A percentile compares a stretch with the other conserved stretches of the same genome.
Evolutionary conservation across 2,113 vertebrate genomes (phyloP).

Genomic region (Thymallus thymallus): DNA sequence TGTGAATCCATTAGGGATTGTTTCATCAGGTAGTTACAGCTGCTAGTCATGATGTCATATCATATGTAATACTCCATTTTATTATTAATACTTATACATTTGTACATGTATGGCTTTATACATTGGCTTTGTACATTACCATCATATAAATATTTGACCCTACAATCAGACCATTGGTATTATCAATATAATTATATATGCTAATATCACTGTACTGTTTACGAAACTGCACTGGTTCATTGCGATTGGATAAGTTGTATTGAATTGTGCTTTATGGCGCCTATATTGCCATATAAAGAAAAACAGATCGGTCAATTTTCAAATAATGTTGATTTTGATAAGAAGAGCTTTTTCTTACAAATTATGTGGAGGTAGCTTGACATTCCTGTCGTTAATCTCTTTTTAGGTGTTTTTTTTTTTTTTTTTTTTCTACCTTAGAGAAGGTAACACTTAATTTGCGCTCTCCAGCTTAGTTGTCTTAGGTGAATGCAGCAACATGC

Average conservation of each 20-base stretch:
- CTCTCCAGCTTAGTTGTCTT: constrained; percentile 12
- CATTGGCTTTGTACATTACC: neutral
- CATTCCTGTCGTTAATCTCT: constrained; percentile 30
- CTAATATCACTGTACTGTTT: neutral
- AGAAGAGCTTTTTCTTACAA: neutral
- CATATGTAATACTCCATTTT: constrained; percentile 12
- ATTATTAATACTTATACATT: neutral
- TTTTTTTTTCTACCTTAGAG: neutral
- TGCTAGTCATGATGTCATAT: constrained; percentile 42
- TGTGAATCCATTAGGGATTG: constrained; percentile 10
- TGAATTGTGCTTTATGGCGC: neutral
- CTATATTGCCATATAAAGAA: constrained; percentile 9
- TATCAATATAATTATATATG: neutral
- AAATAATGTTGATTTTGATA: constrained; percentile 10
- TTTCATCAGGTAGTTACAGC: constrained; percentile 64
- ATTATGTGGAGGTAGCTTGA: neutral
- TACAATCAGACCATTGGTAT: constrained; percentile 1
- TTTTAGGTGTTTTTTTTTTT: constrained; percentile 26
- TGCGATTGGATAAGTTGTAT: neutral
- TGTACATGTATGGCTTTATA: neutral
- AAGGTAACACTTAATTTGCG: constrained; percentile 41
- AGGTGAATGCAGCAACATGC: neutral
- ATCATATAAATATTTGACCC: constrained; percentile 21
- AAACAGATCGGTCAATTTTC: neutral
- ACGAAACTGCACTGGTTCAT: neutral